Evolutionary conservation across 2,888 invertebrate genomes (phyloP).

Genomic region (Pristionchus exspectatus): DNA sequence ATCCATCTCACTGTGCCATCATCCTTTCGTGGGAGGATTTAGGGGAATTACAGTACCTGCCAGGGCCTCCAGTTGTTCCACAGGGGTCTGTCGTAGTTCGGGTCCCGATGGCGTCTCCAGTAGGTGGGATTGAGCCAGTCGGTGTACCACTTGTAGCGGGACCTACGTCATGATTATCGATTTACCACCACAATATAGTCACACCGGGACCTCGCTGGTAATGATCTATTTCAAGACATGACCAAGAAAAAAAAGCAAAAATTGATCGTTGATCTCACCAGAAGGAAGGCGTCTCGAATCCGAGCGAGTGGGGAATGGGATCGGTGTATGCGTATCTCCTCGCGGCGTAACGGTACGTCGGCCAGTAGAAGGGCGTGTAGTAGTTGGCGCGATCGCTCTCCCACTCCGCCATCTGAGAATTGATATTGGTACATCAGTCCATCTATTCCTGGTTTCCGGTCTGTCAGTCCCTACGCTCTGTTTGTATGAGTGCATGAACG

Average conservation of each 20-base stretch:
- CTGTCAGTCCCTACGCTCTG: not conserved
- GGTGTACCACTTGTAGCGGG: slow-evolving; percentile 75
- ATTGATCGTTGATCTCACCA: slow-evolving; percentile 58
- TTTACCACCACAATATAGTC: not conserved
- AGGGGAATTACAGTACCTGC: slow-evolving; percentile 34
- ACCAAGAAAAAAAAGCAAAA: not conserved
- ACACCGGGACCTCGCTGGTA: not conserved
- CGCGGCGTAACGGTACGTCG: slow-evolving; percentile 73
- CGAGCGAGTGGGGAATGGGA: slow-evolving; percentile 72
- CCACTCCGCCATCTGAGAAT: slow-evolving; percentile 71
- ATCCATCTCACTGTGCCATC: not conserved
- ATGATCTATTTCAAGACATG: not conserved
- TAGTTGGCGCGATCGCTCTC: slow-evolving; percentile 71
- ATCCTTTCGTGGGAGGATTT: not conserved
- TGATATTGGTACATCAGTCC: slow-evolving; percentile 32
- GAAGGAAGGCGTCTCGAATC: slow-evolving; percentile 71
- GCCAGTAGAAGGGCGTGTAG: slow-evolving; percentile 75
- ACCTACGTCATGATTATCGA: slow-evolving; percentile 55
- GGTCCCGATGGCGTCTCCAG: slow-evolving; percentile 76
- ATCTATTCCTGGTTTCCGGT: not conserved
- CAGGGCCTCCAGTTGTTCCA: slow-evolving; percentile 71
- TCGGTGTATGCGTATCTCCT: slow-evolving; percentile 73
- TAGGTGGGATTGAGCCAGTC: slow-evolving; percentile 76
- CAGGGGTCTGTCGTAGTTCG: slow-evolving; percentile 74
- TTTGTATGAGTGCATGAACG: no score